phyloP scores from a whole-genome alignment of 2,113 vertebrate genomes.

The Ochotona curzoniae region DNA sequence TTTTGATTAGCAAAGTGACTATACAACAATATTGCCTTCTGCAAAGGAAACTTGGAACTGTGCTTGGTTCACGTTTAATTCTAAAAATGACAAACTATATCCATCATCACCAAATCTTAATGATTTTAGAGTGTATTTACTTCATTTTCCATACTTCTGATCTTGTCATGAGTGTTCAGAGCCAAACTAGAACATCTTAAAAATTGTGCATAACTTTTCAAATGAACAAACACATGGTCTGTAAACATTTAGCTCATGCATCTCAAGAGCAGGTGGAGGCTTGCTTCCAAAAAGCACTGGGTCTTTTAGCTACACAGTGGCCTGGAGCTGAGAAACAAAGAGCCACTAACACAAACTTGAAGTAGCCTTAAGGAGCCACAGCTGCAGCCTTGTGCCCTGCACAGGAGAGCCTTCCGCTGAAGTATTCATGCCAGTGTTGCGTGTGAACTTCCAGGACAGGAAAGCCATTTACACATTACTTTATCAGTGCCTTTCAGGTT shows the following conservation, averaged over 20 bases:
- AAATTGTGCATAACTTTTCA: background rate
- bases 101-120: background rate
- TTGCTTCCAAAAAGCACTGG: background rate
- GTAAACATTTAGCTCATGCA: background rate
- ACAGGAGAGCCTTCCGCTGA: background rate
- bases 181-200: background rate
- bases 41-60: background rate
- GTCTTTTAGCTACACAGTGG: background rate
- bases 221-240: background rate
- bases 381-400: background rate
- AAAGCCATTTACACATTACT: background rate
- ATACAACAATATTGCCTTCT: background rate
- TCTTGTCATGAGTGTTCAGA: background rate
- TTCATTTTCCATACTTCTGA: background rate
- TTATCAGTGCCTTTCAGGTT: background rate
- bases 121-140: background rate
- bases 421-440: background rate
- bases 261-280: background rate
- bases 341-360: background rate
- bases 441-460: background rate
- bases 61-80: background rate
- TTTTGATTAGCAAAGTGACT: background rate
- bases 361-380: background rate
- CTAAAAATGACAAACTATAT: background rate
- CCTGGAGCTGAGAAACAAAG: background rate